A percentile compares a stretch with the other conserved stretches of the same genome.
Conservation (phyloP, 2,113 vertebrate species). For the Podarcis cretensis region DNA sequence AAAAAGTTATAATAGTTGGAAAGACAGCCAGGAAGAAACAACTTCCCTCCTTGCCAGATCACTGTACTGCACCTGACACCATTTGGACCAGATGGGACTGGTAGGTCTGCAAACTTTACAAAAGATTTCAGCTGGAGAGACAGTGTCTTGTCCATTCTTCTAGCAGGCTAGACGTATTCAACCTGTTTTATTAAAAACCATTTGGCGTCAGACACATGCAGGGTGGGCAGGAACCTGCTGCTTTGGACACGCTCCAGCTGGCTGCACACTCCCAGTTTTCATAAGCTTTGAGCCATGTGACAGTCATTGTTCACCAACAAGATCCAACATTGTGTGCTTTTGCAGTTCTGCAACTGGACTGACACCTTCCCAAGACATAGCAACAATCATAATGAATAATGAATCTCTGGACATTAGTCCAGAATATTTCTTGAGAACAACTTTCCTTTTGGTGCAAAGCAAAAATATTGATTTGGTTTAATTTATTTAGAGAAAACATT, state of each 20-base stretch:
- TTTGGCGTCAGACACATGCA: not conserved
- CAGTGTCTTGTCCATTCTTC: not conserved
- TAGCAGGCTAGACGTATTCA: not conserved
- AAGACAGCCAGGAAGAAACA: not conserved
- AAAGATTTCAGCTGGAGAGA: not conserved
- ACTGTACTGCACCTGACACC: not conserved
- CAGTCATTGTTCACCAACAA: not conserved
- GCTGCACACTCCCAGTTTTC: not conserved
- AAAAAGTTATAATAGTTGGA: not conserved
- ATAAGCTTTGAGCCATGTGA: not conserved
- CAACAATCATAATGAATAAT: not conserved
- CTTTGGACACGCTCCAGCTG: not conserved
- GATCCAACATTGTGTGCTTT: not conserved
- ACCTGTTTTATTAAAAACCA: not conserved
- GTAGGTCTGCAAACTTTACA: not conserved
- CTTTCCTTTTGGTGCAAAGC: not conserved
- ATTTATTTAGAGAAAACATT: not conserved
- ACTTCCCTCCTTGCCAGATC: not conserved
- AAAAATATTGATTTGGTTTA: not conserved
- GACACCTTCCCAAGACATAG: not conserved
- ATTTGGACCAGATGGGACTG: constrained; percentile 11
- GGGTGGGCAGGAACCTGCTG: not conserved
- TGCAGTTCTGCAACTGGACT: not conserved
- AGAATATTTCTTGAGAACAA: not conserved
- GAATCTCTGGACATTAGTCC: not conserved